Evolutionary conservation across 2,797 vertebrate species (phyloP), one percentile per base, ranked within the genome.

Genomic region (Brachymystax lenok): DNA sequence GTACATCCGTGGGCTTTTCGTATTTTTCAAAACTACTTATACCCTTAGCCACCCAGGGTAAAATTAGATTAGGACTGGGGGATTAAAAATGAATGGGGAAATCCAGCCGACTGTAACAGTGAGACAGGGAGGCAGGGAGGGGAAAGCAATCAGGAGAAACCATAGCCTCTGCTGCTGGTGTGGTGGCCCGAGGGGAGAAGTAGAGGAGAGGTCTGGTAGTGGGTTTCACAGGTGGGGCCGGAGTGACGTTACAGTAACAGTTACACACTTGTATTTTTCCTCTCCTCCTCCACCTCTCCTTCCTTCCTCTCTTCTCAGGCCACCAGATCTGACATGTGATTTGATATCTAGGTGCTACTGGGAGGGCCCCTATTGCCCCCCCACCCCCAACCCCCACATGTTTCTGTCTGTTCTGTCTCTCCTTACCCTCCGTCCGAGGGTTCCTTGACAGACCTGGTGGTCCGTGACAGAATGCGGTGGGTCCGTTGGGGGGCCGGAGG

Each of bases 71-170:
- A 85, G 35, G 52, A 63, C 21, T 40, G 73, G 80, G 63, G 81
- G 80, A 90, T 90, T 91, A 91, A 91, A 91, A 89, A 92, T 88
- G 87, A 83, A 91, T 88, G 82, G 86, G 83, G 78, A 83, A 76
- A 85, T 88, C 83, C 89, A 85, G 83, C 82, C 83, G 83, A 83
- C 85, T 89, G 91, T 90, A 90, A 91, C 76, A 4, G 74, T 82
- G 84, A 89, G 88, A 88, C 81, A 79, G 63, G 77, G 67, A 83
- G 80, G 78, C 78, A 85, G 76, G 73, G 52, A 40, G 77, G 82
- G 83, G 86, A 73, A 84, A 83, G 84, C 83, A 90, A 87, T 90
- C 90, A 91, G 82, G 82, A 88, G 89, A 89, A 91, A 92, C 91
- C 78, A 80, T 87, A 91, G 87, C 84, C 84, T 77, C 74, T 52